Percentiles rank a stretch among this genome's conserved stretches.
Evolutionary conservation across 1,140 invertebrate species (phyloP).

Genomic region (Coptotermes formosanus): DNA sequence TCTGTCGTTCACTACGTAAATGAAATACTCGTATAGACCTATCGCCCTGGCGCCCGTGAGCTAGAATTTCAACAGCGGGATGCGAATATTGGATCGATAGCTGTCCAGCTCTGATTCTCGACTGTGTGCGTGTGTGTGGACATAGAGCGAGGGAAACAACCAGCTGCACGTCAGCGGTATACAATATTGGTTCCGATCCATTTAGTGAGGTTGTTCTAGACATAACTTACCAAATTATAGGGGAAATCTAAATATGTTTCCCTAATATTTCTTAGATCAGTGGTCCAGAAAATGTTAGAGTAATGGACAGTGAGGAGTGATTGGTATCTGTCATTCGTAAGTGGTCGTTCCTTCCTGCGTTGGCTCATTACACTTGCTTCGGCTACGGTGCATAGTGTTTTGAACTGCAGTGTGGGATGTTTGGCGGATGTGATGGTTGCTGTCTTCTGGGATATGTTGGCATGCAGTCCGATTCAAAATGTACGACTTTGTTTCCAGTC

Average conservation of each 20-base stretch:
- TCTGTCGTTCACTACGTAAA: neutral
- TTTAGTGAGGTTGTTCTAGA: neutral
- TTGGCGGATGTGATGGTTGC: too few species aligned
- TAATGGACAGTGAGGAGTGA: too few species aligned
- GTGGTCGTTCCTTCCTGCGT: too few species aligned
- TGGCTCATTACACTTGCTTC: too few species aligned
- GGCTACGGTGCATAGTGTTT: too few species aligned
- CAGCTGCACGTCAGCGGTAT: neutral
- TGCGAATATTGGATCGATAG: neutral
- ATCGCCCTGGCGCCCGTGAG: neutral
- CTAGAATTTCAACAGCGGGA: neutral
- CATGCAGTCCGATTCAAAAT: too few species aligned
- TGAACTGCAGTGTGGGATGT: too few species aligned
- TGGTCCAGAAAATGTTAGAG: too few species aligned
- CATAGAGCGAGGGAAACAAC: neutral
- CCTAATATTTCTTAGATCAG: too few species aligned
- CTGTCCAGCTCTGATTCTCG: neutral
- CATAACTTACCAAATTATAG: neutral
- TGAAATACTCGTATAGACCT: neutral
- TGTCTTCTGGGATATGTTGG: too few species aligned
- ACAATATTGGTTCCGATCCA: neutral
- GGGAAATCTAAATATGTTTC: neutral
- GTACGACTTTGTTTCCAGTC: too few species aligned
- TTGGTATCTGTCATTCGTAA: too few species aligned
- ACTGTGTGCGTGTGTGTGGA: neutral